Evolutionary conservation across 2,888 invertebrate species (phyloP), one percentile per base, ranked within the genome.

Genomic region (Zeuzera pyrina): DNA sequence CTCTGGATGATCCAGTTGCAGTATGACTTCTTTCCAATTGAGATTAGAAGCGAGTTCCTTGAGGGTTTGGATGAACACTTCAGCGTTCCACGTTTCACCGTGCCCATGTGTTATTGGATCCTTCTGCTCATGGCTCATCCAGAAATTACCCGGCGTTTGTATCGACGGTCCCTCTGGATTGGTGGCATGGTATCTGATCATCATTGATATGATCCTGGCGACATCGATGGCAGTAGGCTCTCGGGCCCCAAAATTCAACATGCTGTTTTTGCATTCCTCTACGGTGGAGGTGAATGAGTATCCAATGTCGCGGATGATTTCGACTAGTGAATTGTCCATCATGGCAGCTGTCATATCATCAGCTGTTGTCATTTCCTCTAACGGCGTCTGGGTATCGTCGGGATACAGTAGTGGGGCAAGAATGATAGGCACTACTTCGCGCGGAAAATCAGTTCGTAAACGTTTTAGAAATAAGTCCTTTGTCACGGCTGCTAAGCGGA

Each of bases 21-120:
- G 76, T 44, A 97, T 91, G 1, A 98, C 95, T 57, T 96, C 97
- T 58, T 92, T 92, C 97, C 98, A 98, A 50, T 91, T 91, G 37
- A 98, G 73, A 56, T 89, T 92, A 1, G 94, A 90, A 43, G 92
- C 92, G 43, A 94, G 81, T 64, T 97, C 97, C 66, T 95, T 94
- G 14, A 97, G 76, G n/a, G 94, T 91, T 64, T 94, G 93, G 23
- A 97, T 92, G 62, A 98, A 97, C 33, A 95, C 89, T 59, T 98
- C 97, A 7, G 95, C 89, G 67, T 97, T 97, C 98, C 98, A 98
- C 2, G 92, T 86, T 62, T 88, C 64, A 71, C 86, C 56, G 55
- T 71, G 64, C 30, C 60, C 57, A 35, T 65, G 71, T 27, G 83
- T 58, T 3, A 62, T 61, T 0, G 65, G 48, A 24, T 88, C 87